Conservation (phyloP, 2,113 vertebrate genomes). For the Psammodynastes pulverulentus region DNA sequence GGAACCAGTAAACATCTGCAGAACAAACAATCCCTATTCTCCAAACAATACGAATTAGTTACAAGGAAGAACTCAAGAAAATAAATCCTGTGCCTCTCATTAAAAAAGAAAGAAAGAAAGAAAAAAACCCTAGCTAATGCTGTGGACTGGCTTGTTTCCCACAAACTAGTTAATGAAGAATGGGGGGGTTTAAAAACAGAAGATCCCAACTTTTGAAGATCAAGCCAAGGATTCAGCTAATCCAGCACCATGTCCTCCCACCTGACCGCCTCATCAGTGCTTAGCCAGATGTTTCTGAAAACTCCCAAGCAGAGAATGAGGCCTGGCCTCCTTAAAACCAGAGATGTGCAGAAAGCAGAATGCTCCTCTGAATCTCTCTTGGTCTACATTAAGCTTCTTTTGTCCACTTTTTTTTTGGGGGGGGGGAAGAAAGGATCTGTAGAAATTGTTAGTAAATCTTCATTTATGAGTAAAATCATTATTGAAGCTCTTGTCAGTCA, state of each 20-base stretch:
- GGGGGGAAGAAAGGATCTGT: neutral
- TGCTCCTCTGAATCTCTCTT: neutral
- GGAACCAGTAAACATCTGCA: neutral
- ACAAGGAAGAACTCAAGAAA: neutral
- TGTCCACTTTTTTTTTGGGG: neutral
- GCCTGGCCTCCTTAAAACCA: neutral
- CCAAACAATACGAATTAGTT: neutral
- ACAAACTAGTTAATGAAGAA: neutral
- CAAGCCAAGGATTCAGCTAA: neutral
- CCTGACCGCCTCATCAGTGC: too few species aligned
- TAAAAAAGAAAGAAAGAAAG: neutral
- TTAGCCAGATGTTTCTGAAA: neutral
- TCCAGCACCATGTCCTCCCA: too few species aligned
- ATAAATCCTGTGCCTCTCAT: neutral
- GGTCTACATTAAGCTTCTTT: neutral
- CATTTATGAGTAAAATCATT: neutral
- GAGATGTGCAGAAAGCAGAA: neutral
- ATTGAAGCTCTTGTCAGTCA: neutral
- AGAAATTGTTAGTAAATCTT: neutral
- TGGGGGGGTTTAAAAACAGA: neutral
- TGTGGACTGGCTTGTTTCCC: neutral
- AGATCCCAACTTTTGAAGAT: neutral
- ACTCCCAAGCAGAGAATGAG: neutral
- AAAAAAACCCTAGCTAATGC: neutral
- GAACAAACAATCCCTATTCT: conserved; percentile 5